Conservation (phyloP, 2,888 invertebrate species). For the Myopa tessellatipennis region DNA sequence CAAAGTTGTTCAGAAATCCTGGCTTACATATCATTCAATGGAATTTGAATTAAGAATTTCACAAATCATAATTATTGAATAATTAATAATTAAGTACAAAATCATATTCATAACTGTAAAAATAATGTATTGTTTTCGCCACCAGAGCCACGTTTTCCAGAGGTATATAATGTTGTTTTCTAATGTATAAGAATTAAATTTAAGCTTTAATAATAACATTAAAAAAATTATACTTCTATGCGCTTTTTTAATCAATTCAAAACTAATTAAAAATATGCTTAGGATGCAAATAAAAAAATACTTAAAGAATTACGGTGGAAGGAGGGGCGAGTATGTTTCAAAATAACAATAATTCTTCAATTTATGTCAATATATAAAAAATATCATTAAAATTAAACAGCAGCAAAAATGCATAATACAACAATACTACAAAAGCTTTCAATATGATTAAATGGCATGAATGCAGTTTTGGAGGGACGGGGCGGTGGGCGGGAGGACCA, state of each 20-base stretch:
- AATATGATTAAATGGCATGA: not conserved
- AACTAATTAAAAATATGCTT: not conserved
- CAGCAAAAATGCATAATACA: not conserved
- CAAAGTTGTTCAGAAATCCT: not conserved
- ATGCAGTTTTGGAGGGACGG: not conserved
- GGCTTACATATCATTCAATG: too few relatives aligned
- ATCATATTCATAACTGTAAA: not conserved
- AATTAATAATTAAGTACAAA: not conserved
- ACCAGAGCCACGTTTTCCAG: not conserved
- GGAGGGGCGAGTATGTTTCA: not conserved
- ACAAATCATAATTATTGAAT: not conserved
- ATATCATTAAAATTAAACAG: not conserved
- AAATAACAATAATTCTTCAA: not conserved
- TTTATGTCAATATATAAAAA: too few relatives aligned
- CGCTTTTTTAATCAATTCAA: not conserved
- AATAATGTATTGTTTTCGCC: not conserved
- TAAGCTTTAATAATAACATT: not conserved
- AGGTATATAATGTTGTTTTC: conserved; percentile 37
- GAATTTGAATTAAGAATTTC: not conserved
- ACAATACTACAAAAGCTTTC: not conserved
- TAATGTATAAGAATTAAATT: conserved; percentile 41
- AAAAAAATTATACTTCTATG: conserved; percentile 53
- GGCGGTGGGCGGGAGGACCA: too few relatives aligned
- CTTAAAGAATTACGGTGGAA: not conserved
- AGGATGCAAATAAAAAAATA: not conserved